Conservation (phyloP, 2,113 vertebrate species). For the Perca fluviatilis region DNA sequence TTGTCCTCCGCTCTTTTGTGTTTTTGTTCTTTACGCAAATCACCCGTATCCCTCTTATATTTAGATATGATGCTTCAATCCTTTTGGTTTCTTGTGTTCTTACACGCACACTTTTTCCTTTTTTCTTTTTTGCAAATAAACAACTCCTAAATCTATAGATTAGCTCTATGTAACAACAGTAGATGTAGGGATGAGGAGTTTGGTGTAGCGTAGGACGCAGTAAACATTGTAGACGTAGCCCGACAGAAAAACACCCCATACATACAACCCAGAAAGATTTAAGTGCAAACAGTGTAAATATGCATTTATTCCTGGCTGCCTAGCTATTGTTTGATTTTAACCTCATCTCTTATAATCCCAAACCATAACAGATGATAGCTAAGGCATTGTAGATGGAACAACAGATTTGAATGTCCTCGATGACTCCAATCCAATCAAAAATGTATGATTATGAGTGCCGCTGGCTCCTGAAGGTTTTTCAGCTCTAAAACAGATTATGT, state of each 20-base stretch:
- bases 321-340: conserved; percentile 54
- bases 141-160: conserved; percentile 53
- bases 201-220: conserved; percentile 20
- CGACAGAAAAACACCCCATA: conserved; percentile 35
- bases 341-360: conserved; percentile 73
- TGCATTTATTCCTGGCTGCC: conserved; percentile 34
- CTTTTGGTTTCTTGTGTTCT: not conserved
- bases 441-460: conserved; percentile 68
- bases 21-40: not conserved
- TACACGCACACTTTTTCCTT: not conserved
- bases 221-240: conserved; percentile 42
- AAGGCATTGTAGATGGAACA: conserved; percentile 67
- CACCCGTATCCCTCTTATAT: not conserved
- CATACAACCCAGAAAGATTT: conserved; percentile 35
- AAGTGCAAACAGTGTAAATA: conserved; percentile 56
- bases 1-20: not conserved
- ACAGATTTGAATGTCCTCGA: conserved; percentile 74
- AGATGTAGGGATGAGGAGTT: conserved; percentile 17
- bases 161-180: conserved; percentile 47
- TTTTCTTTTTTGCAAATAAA: conserved; percentile 33
- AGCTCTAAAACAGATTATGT: conserved; percentile 65
- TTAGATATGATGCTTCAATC: not conserved
- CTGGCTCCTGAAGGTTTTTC: conserved; percentile 56
- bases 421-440: conserved; percentile 77
- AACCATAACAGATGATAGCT: conserved; percentile 74